Evolutionary conservation across 2,797 vertebrate genomes (phyloP), one percentile per base, ranked within the genome.

Genomic region (Cirrhinus molitorella): DNA sequence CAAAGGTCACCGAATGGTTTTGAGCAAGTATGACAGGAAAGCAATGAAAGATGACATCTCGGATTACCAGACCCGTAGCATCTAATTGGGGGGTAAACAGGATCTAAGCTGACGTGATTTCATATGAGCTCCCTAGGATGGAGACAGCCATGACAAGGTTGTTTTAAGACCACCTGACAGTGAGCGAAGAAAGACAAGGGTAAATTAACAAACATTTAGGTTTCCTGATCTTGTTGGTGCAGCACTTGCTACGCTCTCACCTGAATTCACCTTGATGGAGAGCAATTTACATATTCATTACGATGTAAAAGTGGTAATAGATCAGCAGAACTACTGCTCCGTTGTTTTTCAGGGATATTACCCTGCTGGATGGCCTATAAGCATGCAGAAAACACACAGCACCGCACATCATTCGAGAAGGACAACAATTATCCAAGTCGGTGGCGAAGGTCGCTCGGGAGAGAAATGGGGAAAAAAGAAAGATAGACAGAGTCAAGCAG

Each of bases 31-130:
- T 82, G 81, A 75, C 45, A 88, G 73, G 19, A 82, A 81, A 71
- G 75, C 80, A 84, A 86, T 86, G 72, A 83, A 74, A 83, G 80
- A 70, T 53, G 75, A 81, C 74, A 74, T 59, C 76, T 73, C 28
- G 59, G 59, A 79, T 76, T 87, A 85, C 63, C 43, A 45, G 12
- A 40, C 53, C 72, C 45, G 0, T 55, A 67, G 81, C 75, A 59
- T 75, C 43, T 82, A 82, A 84, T 81, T 84, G 80, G 59, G 67
- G 23, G 79, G 70, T 84, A 79, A 82, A 61, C 61, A 82, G 31
- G 53, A 82, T 78, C 73, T 25, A 12, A 71, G 74, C 25, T 81
- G 66, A 85, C 65, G 13, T 63, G 28, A 51, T 81, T 81, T 78
- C 31, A 67, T 82, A 67, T 31, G 61, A 67, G 65, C 11, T 78